These are phyloP conservation scores for Papio anubis DNA, from an alignment of 2,113 vertebrate genomes.

Conservation along the genomic window DNA sequence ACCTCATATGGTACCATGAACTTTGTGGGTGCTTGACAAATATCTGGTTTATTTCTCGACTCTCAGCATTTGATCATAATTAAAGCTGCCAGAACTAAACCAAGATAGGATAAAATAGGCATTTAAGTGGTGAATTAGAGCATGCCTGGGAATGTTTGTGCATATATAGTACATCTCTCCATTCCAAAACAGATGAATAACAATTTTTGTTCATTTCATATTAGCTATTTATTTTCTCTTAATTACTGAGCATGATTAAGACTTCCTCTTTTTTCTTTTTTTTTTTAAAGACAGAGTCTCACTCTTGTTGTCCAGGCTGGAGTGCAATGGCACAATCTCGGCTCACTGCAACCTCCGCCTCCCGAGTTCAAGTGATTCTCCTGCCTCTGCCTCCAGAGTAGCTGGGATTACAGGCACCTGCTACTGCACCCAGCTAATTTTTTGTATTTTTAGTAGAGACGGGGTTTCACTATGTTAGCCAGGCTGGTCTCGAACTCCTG, in stretches of 20 bases:
- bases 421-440: no score
- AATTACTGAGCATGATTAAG: not conserved
- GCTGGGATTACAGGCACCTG: no score
- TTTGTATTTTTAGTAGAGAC: no score
- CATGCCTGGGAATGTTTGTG: not conserved
- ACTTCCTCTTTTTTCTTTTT: not conserved
- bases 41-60: not conserved
- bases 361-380: no score
- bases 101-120: not conserved
- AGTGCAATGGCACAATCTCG: no score
- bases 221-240: not conserved
- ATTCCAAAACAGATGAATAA: constrained; percentile 1
- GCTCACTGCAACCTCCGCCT: no score
- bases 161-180: not conserved
- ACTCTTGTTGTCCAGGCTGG: no score
- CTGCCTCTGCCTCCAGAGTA: no score
- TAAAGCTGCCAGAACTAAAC: constrained; percentile 1
- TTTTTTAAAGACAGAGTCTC: no score
- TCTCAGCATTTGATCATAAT: constrained; percentile 27
- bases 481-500: no score
- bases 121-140: not conserved
- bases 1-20: not conserved
- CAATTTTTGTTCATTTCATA: not conserved
- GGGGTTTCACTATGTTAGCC: no score
- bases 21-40: not conserved